Evolutionary conservation across 2,888 invertebrate species (phyloP), one percentile per base, ranked within the genome.

Genomic region (Drosophila fulvimacula): DNA sequence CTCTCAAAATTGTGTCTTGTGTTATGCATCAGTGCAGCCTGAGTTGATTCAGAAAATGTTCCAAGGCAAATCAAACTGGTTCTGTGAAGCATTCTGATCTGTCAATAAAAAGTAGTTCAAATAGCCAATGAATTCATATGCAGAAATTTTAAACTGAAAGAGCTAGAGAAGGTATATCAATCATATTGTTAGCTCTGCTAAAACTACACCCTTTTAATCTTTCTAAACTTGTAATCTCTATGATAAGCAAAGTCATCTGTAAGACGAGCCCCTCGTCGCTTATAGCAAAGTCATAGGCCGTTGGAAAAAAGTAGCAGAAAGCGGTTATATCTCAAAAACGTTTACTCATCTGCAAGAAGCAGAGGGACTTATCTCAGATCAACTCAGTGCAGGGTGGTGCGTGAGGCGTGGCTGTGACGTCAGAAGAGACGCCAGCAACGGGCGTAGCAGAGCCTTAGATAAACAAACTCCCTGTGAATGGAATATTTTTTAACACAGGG

Each of bases 241-340:
- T 52, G 77, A 64, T 81, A 81, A 73, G 61, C 15, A 42, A 27
- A 49, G 44, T 61, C 62, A 53, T 51, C 51, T 46, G 46, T 30
- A 32, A 70, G 81, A 69, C 88, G 87, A 88, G 81, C 88, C 82
- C 77, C 75, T 69, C 27, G 27, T 32, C 27, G 52, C 32, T 53
- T 42, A 15, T 24, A 30, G n/a, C 36, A 27, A 5, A 10, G 21
- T 21, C 24, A 42, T 13, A 6, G 21, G 5, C 15, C 4, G 41
- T 41, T 30, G 48, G 30, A 32, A 44, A 24, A 65, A 69, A 56
- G 51, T 56, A 36, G 72, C 21, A 5, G 24, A 52, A 66, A 38
- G 62, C 53, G 39, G 66, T 66, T 76, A 41, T 53, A 67, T 63
- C 64, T 69, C 41, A 66, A 58, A 17, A 36, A 24, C 6, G 10